Percentiles rank a stretch among this genome's conserved stretches.
These are phyloP conservation scores for Cynopterus brachyotis DNA, from an alignment of 2,113 vertebrate species.

Conservation along the genomic window DNA sequence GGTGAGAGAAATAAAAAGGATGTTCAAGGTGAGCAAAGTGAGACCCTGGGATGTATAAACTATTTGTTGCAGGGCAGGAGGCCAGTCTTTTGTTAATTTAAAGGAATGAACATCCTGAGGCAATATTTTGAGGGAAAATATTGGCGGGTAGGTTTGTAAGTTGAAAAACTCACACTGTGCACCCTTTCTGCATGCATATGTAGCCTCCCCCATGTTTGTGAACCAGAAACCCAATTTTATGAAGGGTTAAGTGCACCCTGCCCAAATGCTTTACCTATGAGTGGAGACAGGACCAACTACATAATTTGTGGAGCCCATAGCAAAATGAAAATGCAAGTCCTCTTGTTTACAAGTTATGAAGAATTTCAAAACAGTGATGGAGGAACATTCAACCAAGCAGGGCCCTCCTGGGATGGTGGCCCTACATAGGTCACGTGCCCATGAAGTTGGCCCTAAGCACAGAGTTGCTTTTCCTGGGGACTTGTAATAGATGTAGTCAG, in stretches of 20 bases:
- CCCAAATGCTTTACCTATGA: not conserved
- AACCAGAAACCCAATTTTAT: too few species aligned
- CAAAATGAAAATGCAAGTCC: not conserved
- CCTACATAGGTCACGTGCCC: not conserved
- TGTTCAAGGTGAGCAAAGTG: constrained; percentile 4
- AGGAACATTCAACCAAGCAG: not conserved
- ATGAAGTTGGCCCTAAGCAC: not conserved
- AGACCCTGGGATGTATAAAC: not conserved
- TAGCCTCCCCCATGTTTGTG: not conserved
- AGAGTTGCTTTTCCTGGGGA: not conserved
- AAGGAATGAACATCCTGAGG: not conserved
- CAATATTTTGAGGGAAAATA: not conserved
- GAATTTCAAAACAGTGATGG: not conserved
- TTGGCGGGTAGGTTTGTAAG: not conserved
- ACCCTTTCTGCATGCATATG: not conserved
- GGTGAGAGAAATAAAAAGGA: constrained; percentile 1
- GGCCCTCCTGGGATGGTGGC: not conserved
- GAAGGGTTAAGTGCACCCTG: not conserved
- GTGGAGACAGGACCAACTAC: not conserved
- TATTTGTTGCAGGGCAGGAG: not conserved
- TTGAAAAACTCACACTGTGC: not conserved
- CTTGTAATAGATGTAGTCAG: not conserved
- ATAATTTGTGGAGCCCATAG: not conserved
- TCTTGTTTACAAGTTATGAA: not conserved
- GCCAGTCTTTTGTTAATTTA: not conserved